Percentiles rank a stretch among this genome's conserved stretches.
Evolutionary conservation across 2,888 invertebrate species (phyloP).

Genomic region (Bursaphelenchus okinawaensis): DNA sequence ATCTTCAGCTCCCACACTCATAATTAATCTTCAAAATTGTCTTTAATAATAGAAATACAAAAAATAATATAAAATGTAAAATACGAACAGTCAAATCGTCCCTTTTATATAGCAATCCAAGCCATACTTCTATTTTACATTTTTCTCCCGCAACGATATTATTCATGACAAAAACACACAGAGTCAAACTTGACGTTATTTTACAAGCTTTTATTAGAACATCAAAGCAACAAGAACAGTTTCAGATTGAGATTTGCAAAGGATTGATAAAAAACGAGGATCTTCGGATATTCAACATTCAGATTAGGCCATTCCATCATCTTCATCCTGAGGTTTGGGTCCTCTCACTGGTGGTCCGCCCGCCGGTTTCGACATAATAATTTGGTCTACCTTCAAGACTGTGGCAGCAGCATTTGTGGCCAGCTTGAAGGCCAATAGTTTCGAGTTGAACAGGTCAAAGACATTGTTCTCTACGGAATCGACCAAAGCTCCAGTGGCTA

Average conservation of each 20-base stretch:
- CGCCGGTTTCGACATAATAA: conserved; percentile 63
- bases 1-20: neutral
- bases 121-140: too few relatives aligned
- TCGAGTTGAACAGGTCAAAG: conserved; percentile 74
- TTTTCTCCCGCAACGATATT: too few relatives aligned
- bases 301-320: conserved; percentile 60
- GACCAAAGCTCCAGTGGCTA: conserved; percentile 59
- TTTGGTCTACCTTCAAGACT: conserved; percentile 63
- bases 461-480: conserved; percentile 76
- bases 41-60: too few relatives aligned
- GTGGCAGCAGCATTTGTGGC: conserved; percentile 78
- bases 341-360: conserved; percentile 62
- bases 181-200: neutral
- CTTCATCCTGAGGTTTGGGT: conserved; percentile 58
- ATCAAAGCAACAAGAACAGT: neutral
- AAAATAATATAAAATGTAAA: neutral
- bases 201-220: neutral
- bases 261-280: neutral
- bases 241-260: neutral
- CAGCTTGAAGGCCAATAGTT: conserved; percentile 90
- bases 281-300: neutral
- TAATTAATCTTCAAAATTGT: neutral
- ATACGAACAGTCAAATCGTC: neutral
- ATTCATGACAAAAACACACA: neutral
- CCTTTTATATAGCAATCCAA: too few relatives aligned